Base-by-base conservation (phyloP, 2,888 invertebrate genomes). In the Hesperia comma region DNA sequence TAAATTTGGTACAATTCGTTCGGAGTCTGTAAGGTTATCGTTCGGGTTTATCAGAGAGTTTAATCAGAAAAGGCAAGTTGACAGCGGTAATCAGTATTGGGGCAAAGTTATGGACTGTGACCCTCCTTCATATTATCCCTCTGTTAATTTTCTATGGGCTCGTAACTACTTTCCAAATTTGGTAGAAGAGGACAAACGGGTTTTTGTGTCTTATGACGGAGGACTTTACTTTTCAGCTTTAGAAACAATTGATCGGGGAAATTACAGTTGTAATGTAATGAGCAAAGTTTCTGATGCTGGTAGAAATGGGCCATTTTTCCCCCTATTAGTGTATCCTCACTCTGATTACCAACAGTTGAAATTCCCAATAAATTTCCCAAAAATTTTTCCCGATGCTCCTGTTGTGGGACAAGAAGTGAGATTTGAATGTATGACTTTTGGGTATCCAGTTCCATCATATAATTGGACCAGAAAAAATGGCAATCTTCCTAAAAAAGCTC, bases 351-450 rank as follows among this genome's bases (percentile, higher is more conserved):
- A 98, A 80, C 97, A 97, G 71, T 90, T 99, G 49, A 96, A 97
- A 80, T 98, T 99, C 79, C 96, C 98, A 0, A 98, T 98, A 82
- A 97, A 97, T 78, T 99, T 99, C 77, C 99, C 99, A 0, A 98
- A 98, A 92, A 95, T 97, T 0, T 99, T 98, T 80, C 99, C 99
- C 0, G 98, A 98, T 83, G 97, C 98, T 21, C 98, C 99, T 0
- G 92, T 96, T 69, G 97, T 97, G 19, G 98, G 98, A 0, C 95
- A 97, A 79, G 96, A 98, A 86, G 97, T 99, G 15, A 94, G 97
- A 69, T 87, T 99, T 61, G 99, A 99, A 92, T 99, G 99, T 90
- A 95, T 99, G 74, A 98, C 98, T 2, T 98, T 98, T 93, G 99
- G 99, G 85, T 98, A 98, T 84, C 98, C 98, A 19, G 96, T 98